Conservation (phyloP, 53 echinoderm and acorn worm species). For the Luidia sarsii region DNA sequence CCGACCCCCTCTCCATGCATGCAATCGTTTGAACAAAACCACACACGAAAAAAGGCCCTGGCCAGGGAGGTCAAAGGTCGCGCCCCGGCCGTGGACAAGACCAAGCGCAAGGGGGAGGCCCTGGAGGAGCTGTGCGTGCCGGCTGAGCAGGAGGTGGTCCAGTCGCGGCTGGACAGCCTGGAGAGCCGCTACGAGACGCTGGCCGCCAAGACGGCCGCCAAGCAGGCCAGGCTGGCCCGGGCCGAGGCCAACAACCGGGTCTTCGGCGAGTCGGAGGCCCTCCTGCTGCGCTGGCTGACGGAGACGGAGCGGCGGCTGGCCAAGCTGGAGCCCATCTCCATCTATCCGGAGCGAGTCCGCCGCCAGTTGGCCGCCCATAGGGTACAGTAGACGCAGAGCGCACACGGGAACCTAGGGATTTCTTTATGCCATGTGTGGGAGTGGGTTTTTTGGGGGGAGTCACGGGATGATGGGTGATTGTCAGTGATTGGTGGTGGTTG, state of each 20-base stretch:
- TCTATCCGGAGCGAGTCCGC: conserved; percentile 59
- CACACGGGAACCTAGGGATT: too few species aligned
- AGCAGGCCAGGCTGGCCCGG: conserved; percentile 56
- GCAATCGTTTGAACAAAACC: conserved; percentile 2
- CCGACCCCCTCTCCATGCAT: too few species aligned
- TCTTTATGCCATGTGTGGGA: too few species aligned
- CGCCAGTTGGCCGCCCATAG: conserved; percentile 68
- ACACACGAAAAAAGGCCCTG: conserved; percentile 64
- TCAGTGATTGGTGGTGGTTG: conserved; percentile 28
- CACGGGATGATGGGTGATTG: neutral
- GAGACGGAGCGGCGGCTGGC: conserved; percentile 75
- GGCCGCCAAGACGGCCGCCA: conserved; percentile 52
- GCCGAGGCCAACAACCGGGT: conserved; percentile 72
- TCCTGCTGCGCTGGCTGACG: conserved; percentile 84
- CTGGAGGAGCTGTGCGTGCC: conserved; percentile 35
- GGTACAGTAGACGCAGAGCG: conserved; percentile 63
- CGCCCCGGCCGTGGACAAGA: conserved; percentile 31
- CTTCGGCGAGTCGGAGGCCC: conserved; percentile 73
- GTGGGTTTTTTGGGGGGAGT: too few species aligned
- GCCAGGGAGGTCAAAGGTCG: conserved; percentile 57
- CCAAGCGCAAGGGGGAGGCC: conserved; percentile 50
- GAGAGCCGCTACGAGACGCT: conserved; percentile 70
- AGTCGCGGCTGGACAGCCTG: conserved; percentile 54
- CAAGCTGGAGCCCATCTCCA: conserved; percentile 65
- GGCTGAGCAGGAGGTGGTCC: conserved; percentile 59